phyloP scores from a whole-genome alignment of 2,888 invertebrate species.

The Cosmopolites sordidus region DNA sequence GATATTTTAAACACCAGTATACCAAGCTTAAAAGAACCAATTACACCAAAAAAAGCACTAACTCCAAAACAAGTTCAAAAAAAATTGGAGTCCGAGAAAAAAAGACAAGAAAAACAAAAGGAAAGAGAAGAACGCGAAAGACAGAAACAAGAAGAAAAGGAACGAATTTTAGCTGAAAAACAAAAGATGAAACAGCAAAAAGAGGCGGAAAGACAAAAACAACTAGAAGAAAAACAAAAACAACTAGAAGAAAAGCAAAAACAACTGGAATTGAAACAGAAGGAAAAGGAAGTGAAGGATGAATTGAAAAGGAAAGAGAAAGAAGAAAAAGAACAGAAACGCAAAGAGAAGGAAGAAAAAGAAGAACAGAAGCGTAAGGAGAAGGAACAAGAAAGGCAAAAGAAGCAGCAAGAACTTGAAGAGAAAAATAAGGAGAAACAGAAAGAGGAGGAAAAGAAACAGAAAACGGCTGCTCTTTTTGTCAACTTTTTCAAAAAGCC shows the following conservation, averaged over 20 bases:
- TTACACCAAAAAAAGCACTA: conserved; percentile 35
- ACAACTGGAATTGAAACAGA: conserved; percentile 45
- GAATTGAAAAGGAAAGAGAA: conserved; percentile 58
- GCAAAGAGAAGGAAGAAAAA: conserved; percentile 46
- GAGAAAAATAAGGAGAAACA: conserved; percentile 61
- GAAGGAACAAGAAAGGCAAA: conserved; percentile 58
- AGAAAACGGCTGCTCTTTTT: conserved; percentile 74
- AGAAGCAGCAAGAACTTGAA: conserved; percentile 51
- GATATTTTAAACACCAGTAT: too few relatives aligned
- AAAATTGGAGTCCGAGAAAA: conserved; percentile 43
- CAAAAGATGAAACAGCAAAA: conserved; percentile 40
- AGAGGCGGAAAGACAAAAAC: conserved; percentile 39
- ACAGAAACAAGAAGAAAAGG: conserved; percentile 49
- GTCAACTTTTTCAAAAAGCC: conserved; percentile 73
- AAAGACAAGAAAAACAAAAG: conserved; percentile 43
- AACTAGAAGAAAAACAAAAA: conserved; percentile 42
- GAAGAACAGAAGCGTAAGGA: conserved; percentile 51
- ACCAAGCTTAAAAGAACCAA: background rate
- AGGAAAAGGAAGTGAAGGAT: conserved; percentile 49
- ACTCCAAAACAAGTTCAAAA: conserved; percentile 51
- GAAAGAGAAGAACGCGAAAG: conserved; percentile 48
- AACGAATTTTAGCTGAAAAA: conserved; percentile 52
- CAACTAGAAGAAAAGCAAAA: conserved; percentile 53
- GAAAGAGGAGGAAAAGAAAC: conserved; percentile 70
- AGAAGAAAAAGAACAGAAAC: conserved; percentile 44